Base-by-base conservation (phyloP, 1,140 invertebrate genomes). In the Micrasema minimum region DNA sequence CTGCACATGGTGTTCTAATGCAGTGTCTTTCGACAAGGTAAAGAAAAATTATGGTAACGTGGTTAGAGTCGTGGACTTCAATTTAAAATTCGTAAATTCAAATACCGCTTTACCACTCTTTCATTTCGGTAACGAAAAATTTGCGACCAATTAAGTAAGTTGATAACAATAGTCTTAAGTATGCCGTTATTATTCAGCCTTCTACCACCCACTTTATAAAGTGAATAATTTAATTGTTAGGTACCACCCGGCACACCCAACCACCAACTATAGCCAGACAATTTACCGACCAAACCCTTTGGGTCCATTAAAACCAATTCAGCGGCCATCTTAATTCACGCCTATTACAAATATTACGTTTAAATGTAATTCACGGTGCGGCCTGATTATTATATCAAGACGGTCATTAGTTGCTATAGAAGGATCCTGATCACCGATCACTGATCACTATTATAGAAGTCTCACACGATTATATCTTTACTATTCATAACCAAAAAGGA, bases 221-320 rank as follows among this genome's bases (percentile, higher is more conserved):
- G 37, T 20, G 37, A 23, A 59, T 59, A 59, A 59, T 59, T 59
- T 59, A 41, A 59, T 59, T 59, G 38, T n/a, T n/a, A n/a, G n/a
- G 12, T 16, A 16, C 35, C 23, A 31, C 14, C 6, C 22, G 37
- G 55, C 55, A 41, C 55, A 38, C 55, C 55, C 55, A 11, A 59
- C 10, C 35, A 59, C 55, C 55, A 11, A 59, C 10, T 16, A 59
- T 14, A 18, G 16, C 35, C 9, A 16, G 14, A 35, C 55, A 59
- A 20, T 12, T 41, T 16, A 14, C 55, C 7, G 35, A 12, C n/a
- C 20, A 16, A 59, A 59, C 55, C 55, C 55, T 59, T 22, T 38
- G 16, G 22, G 16, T 7, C 55, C 37, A 59, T 59, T 59, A 59
- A 59, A 38, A 18, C 35, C 18, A 41, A 59, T 59, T 59, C 55